phyloP scores from a whole-genome alignment of 1,140 invertebrate genomes.

The Conopomorpha cramerella region DNA sequence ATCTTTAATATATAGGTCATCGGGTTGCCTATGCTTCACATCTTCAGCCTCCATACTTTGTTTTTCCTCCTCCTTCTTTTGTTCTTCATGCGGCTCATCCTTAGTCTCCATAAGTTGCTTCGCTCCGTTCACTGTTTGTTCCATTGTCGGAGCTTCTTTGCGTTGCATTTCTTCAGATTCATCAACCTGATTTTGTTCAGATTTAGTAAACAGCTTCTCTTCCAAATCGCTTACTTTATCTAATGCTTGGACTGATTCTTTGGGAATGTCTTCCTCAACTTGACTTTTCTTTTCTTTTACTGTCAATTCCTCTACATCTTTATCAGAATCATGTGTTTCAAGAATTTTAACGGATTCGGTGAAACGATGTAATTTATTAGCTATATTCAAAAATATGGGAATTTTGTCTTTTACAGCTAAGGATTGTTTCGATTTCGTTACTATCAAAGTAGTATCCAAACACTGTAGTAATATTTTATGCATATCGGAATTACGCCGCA shows the following conservation, averaged over 20 bases:
- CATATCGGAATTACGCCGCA: conserved; percentile 11
- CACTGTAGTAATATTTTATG: conserved; percentile 8
- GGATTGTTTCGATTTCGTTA: conserved; percentile 18
- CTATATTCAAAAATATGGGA: conserved; percentile 33
- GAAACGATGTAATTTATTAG: conserved; percentile 13
- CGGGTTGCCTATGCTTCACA: neutral
- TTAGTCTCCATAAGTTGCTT: neutral
- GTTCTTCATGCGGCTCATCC: neutral
- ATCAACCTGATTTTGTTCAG: no score
- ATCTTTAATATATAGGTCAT: neutral
- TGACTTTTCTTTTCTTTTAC: neutral
- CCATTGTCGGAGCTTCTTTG: no score
- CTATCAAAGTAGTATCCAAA: conserved; percentile 4
- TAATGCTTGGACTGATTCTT: no score
- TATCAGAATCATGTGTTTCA: no score
- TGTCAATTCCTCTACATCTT: neutral
- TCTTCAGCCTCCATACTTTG: neutral
- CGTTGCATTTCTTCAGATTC: no score
- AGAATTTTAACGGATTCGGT: conserved; percentile 2
- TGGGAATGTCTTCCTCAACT: no score
- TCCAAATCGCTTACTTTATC: no score
- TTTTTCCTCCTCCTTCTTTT: conserved; percentile 1
- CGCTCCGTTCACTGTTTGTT: no score
- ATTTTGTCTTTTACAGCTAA: conserved; percentile 48
- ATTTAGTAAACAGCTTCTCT: no score